phyloP scores from a whole-genome alignment of 2,888 invertebrate species.

The Sarcophaga caerulescens region DNA sequence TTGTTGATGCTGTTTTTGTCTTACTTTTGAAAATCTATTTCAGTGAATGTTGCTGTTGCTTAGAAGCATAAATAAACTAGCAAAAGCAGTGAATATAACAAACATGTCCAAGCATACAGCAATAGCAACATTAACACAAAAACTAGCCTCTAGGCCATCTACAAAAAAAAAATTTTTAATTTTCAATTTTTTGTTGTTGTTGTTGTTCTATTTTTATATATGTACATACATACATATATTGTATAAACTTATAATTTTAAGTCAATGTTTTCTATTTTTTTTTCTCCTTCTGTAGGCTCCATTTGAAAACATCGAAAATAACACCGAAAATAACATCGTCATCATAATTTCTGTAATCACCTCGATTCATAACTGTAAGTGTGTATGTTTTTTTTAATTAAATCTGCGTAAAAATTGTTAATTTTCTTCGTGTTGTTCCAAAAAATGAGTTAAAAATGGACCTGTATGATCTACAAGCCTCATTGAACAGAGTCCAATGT shows the following conservation, averaged over 20 bases:
- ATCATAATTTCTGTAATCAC: slow-evolving; percentile 6
- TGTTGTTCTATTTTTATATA: background rate
- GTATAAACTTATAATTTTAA: background rate
- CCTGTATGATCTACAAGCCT: no score
- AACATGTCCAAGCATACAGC: slow-evolving; percentile 53
- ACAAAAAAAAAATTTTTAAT: slow-evolving; percentile 18
- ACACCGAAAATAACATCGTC: slow-evolving; percentile 22
- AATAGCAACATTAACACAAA: slow-evolving; percentile 53
- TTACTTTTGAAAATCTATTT: slow-evolving; percentile 47
- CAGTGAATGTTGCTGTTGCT: slow-evolving; percentile 62
- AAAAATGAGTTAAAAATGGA: no score
- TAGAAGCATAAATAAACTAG: slow-evolving; percentile 63
- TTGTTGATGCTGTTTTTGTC: background rate
- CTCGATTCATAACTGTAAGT: background rate
- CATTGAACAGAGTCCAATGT: no score
- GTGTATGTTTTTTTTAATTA: slow-evolving; percentile 1
- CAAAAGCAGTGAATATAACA: slow-evolving; percentile 34
- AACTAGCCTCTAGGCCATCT: slow-evolving; percentile 64
- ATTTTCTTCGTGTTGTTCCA: no score
- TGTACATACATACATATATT: background rate
- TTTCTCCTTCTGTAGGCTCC: slow-evolving; percentile 5
- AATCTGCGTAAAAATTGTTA: background rate
- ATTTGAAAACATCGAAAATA: background rate
- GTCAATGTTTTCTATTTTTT: background rate
- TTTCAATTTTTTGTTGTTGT: slow-evolving; percentile 3